Conservation (phyloP, 2,888 invertebrate species). For the Crossocerus cetratus region DNA sequence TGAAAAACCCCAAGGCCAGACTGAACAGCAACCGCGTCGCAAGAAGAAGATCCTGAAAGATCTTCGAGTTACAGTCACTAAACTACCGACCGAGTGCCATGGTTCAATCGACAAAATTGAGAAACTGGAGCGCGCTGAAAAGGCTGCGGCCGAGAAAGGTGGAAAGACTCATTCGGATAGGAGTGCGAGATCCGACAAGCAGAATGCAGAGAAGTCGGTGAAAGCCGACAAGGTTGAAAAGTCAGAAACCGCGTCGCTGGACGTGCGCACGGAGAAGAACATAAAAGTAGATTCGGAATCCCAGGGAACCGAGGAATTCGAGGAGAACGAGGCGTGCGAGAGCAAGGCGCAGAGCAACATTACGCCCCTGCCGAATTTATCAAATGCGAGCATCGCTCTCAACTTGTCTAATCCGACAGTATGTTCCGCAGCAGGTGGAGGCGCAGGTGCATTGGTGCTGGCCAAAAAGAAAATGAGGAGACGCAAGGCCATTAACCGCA, state of each 20-base stretch:
- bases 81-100: conserved; percentile 65
- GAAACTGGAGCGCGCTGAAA: conserved; percentile 64
- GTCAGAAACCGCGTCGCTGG: conserved; percentile 50
- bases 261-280: conserved; percentile 42
- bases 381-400: conserved; percentile 34
- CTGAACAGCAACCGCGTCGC: conserved; percentile 69
- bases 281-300: conserved; percentile 53
- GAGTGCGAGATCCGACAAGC: neutral
- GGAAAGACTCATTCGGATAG: conserved; percentile 68
- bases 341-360: conserved; percentile 18
- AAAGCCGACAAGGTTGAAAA: conserved; percentile 66
- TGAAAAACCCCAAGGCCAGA: conserved; percentile 64
- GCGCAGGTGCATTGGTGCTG: conserved; percentile 56
- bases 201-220: conserved; percentile 63
- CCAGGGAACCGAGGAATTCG: conserved; percentile 25
- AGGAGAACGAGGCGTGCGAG: conserved; percentile 29
- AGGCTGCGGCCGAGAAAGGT: conserved; percentile 68
- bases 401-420: conserved; percentile 49
- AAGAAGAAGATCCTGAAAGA: conserved; percentile 75
- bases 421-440: conserved; percentile 50
- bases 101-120: conserved; percentile 54
- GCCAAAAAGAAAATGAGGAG: conserved; percentile 80
- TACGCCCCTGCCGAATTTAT: neutral
- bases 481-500: conserved; percentile 89
- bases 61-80: conserved; percentile 73